Base-by-base conservation (phyloP, 2,888 invertebrate species). In the Cerastis leucographa region DNA sequence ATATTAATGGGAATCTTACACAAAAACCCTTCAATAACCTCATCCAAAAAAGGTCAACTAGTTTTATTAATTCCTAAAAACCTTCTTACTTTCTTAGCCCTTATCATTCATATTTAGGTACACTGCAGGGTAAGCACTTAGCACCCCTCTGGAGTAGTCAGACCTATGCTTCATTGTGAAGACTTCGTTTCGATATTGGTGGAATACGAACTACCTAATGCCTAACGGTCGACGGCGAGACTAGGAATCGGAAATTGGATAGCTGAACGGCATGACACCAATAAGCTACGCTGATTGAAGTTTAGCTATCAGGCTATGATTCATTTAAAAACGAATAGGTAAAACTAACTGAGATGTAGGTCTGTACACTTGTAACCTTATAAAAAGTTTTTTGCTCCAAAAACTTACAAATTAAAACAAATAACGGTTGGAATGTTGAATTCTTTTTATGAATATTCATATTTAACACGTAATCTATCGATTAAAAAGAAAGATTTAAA, bases 281-380 rank as follows among this genome's bases (percentile, higher is more conserved):
- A 70, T 82, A 70, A 46, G 29, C 42, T 59, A 75, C 74, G 75
- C 61, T 80, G 54, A 61, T 81, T 81, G 70, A 70, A 80, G 46
- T 81, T 59, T 44, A 61, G 51, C 42, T 51, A 67, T 66, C 61
- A 49, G 17, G 54, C 46, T 81, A 61, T 46, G 61, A 61, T 54
- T 74, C 7, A 74, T 74, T 74, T 29, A 54, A 59, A 56, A 2
- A n/a, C 40, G 8, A 65, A 56, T 78, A n/a, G n/a, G n/a, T n/a
- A 65, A 66, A 80, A 66, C 44, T 49, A 72, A 59, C 17, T 59
- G 14, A 11, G 29, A 35, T 22, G 25, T 19, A 14, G n/a, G n/a
- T n/a, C 1, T 9, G 29, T 46, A 19, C 35, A 61, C 40, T 59
- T 40, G 51, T 76, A 76, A n/a, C 76, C 44, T 35, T 76, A 8